A percentile compares a stretch with the other conserved stretches of the same genome.
These are phyloP conservation scores for Protula sp. DNA, from an alignment of 2,888 invertebrate genomes.

Conservation along the genomic window DNA sequence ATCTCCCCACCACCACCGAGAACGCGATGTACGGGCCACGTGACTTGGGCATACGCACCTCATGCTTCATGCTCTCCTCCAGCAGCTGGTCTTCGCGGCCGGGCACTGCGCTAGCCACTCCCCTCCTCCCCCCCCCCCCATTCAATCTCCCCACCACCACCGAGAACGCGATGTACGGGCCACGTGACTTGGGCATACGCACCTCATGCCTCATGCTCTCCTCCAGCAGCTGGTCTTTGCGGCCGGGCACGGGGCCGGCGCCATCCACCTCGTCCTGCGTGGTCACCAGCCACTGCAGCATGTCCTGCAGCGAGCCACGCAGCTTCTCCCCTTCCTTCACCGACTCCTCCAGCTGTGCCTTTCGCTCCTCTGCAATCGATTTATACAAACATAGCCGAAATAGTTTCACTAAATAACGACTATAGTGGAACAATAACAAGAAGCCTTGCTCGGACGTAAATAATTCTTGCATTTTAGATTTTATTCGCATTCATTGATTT, in stretches of 20 bases:
- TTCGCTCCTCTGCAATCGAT: slow-evolving; percentile 53
- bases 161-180: no score
- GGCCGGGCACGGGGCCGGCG: slow-evolving; percentile 69
- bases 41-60: no score
- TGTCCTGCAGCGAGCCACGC: slow-evolving; percentile 79
- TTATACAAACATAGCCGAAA: not conserved
- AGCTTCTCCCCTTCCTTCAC: slow-evolving; percentile 81
- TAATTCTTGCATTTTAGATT: no score
- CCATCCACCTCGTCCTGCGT: slow-evolving; percentile 27
- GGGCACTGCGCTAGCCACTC: slow-evolving; percentile 62
- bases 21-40: no score
- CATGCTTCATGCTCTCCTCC: slow-evolving; percentile 81
- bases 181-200: no score
- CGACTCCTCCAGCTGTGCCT: slow-evolving; percentile 83
- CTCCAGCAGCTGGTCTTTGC: slow-evolving; percentile 72
- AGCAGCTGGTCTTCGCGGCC: slow-evolving; percentile 77
- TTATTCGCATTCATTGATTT: no score
- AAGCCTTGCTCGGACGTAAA: no score
- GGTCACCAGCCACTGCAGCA: slow-evolving; percentile 84
- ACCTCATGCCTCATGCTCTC: slow-evolving; percentile 81
- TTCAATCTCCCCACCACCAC: no score
- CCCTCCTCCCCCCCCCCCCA: slow-evolving; percentile 28
- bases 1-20: no score
- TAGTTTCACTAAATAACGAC: no score
- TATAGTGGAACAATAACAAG: no score